Base-by-base conservation (phyloP, 2,797 vertebrate genomes). In the Neosalanx taihuensis region DNA sequence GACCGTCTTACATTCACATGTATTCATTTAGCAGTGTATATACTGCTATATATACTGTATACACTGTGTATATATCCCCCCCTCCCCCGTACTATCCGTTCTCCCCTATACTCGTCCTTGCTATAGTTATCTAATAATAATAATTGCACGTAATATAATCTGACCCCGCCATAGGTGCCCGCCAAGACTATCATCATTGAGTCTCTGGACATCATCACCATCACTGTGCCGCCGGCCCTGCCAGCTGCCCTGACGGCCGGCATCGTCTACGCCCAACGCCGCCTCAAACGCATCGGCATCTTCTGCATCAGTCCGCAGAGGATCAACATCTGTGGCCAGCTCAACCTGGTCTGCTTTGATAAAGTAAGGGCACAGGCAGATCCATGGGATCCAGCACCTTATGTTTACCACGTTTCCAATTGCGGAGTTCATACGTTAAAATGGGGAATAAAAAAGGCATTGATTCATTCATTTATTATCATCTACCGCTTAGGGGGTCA, bases 241-340 rank as follows among this genome's bases (percentile, higher is more conserved):
- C 98, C 97, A 31, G 97, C 97, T 35, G 98, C 97, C 65, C 93
- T 99, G 95, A 99, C 98, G 12, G 97, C 96, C 30, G 98, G 98
- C 33, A 97, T 99, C 6, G 95, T 99, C 64, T 99, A 98, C 35
- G 98, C 97, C 59, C 97, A 99, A 83, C 94, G 95, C 75, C 94
- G 98, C 69, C 74, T 99, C 83, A 98, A 93, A 83, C 89, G 85
- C 62, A 88, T 94, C 0, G 95, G 96, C 53, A 99, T 99, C 89
- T 99, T 97, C 90, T 99, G 96, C 81, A 98, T 98, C 88, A 98
- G 97, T 77, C 98, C 98, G 4, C 97, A 99, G 76, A 94, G 97
- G 86, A 99, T 99, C 85, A 99, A 99, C 87, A 97, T 99, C 79
- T 99, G 97, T 79, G 97, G 98, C 49, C 98, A 99, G 82, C 92